Percentiles rank a stretch among this genome's conserved stretches.
phyloP scores from a whole-genome alignment of 1,140 invertebrate species.

The Amphibalanus amphitrite region DNA sequence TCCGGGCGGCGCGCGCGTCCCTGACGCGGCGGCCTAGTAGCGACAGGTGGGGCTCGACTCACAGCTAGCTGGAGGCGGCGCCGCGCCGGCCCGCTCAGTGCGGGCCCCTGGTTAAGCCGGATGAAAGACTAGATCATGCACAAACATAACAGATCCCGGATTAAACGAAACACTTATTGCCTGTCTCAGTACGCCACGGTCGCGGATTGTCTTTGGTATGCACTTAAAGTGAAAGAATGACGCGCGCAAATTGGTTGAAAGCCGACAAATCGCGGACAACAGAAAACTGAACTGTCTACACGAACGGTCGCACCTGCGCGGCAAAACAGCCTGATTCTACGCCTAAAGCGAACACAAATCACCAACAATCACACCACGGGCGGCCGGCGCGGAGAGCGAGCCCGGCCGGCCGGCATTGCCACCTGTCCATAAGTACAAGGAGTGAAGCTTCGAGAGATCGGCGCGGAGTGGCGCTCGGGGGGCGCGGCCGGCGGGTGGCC shows the following conservation, averaged over 20 bases:
- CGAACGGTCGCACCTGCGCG: background rate
- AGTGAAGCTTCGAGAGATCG: background rate
- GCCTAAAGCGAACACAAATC: background rate
- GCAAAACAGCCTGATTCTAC: background rate
- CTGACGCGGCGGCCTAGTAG: background rate
- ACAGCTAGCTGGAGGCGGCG: background rate
- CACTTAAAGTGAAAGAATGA: background rate
- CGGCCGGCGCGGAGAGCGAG: background rate
- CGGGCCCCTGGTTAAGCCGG: background rate
- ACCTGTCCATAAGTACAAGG: background rate
- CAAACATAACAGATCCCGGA: background rate
- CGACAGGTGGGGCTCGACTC: background rate
- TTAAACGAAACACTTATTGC: background rate
- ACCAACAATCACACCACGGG: background rate
- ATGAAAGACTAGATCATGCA: conserved; percentile 1
- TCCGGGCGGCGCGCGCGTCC: too few relatives aligned
- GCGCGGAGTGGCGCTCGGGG: background rate
- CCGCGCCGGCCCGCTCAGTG: background rate
- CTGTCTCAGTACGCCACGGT: background rate
- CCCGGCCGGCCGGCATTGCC: background rate
- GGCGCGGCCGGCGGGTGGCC: too few relatives aligned
- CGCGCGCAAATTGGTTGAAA: background rate
- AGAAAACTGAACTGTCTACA: background rate
- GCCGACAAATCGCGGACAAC: background rate
- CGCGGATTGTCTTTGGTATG: background rate